These are phyloP conservation scores for Pseudococcus viburni DNA, from an alignment of 2,888 invertebrate genomes.

Conservation along the genomic window DNA sequence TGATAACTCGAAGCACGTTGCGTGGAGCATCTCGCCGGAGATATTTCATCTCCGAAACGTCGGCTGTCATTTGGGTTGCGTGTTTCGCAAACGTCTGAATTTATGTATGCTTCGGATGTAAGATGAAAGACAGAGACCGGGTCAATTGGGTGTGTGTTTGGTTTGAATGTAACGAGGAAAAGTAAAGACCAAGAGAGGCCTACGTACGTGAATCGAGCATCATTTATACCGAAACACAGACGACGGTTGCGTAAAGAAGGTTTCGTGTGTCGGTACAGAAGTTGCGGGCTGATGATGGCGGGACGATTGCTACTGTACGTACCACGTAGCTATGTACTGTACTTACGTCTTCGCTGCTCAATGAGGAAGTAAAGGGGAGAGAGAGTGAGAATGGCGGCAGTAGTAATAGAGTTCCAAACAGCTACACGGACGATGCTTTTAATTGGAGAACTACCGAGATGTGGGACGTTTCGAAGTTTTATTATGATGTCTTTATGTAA, in stretches of 20 bases:
- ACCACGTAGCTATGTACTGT: neutral
- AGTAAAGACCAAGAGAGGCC: neutral
- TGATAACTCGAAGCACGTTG: neutral
- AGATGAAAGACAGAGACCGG: neutral
- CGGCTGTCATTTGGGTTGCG: neutral
- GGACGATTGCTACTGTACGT: neutral
- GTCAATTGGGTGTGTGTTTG: neutral
- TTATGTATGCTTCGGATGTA: neutral
- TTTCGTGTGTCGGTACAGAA: neutral
- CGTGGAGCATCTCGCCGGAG: neutral
- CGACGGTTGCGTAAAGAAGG: conserved; percentile 9
- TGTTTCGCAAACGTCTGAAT: conserved; percentile 7
- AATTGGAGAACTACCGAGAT: conserved; percentile 36
- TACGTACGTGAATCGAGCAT: neutral
- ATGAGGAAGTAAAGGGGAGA: conserved; percentile 20
- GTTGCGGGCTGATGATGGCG: neutral
- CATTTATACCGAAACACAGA: neutral
- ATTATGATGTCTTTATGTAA: conserved; percentile 14
- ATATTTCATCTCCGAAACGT: neutral
- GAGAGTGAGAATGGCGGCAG: neutral
- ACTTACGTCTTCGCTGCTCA: neutral
- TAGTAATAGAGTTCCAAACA: conserved; percentile 12
- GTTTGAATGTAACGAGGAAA: neutral
- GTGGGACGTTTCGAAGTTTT: conserved; percentile 30
- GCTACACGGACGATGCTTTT: conserved; percentile 18